Conservation (phyloP, 2,797 vertebrate genomes). For the Hemibagrus guttatus region DNA sequence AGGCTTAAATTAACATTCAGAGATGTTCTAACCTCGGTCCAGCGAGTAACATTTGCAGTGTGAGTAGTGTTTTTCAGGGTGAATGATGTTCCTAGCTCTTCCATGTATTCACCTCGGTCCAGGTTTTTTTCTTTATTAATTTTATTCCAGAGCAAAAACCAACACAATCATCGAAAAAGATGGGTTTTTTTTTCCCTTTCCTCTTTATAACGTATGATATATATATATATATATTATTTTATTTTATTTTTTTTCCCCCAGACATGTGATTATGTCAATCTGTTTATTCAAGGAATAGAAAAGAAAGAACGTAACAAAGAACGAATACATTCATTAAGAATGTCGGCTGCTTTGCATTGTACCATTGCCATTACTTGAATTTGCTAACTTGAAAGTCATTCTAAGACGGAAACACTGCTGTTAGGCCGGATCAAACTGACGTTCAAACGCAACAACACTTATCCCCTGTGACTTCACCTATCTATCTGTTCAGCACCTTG, state of each 20-base stretch:
- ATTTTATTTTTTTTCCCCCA: not conserved
- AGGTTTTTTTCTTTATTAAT: not conserved
- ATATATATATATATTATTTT: too few relatives aligned
- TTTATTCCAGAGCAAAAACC: not conserved
- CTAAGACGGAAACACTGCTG: slow-evolving; percentile 6
- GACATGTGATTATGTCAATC: not conserved
- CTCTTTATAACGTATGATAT: not conserved
- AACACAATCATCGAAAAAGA: not conserved
- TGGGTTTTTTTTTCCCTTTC: too few relatives aligned
- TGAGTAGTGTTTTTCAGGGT: not conserved
- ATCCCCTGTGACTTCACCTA: not conserved
- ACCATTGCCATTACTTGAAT: slow-evolving; percentile 18
- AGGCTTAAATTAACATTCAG: too few relatives aligned
- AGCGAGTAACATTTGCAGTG: not conserved
- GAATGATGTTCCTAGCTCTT: not conserved
- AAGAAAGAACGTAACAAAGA: not conserved
- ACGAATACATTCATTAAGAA: not conserved
- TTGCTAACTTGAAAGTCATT: not conserved
- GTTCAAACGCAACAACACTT: not conserved
- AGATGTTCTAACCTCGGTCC: not conserved
- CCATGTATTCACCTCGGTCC: not conserved
- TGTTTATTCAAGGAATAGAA: not conserved
- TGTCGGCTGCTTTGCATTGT: slow-evolving; percentile 5
- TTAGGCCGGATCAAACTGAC: not conserved
- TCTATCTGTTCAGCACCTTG: not conserved